Evolutionary conservation across 2,888 invertebrate genomes (phyloP), one percentile per base, ranked within the genome.

Genomic region (Ormyrus thymus): DNA sequence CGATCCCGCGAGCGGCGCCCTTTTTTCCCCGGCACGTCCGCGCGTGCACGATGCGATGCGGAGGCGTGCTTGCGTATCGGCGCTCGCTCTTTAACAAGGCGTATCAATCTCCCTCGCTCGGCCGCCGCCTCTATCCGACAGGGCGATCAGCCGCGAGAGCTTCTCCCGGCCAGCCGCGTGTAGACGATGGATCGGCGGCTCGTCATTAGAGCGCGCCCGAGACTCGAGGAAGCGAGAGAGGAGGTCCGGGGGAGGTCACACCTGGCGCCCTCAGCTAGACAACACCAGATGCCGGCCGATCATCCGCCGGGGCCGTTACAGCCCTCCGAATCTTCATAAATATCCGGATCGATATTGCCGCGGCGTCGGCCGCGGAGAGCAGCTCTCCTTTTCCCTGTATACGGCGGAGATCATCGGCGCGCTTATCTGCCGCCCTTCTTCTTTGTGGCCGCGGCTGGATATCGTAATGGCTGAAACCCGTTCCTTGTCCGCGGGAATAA

Each of bases 261-360:
- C 84, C 86, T 86, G 86, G 85, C 84, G 83, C 87, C 86, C 83
- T 85, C 84, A 85, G 86, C 86, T 59, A 72, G 55, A 65, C 56
- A 62, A 84, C 68, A 85, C 83, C 87, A 87, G 87, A 87, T 87
- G 87, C 84, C 84, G 85, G 45, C 45, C 46, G 83, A 86, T 86
- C 85, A 84, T 84, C 84, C 15, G 29, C 6, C 58, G 53, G 62
- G 29, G 46, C 82, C 82, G 83, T 84, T 82, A 82, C 84, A 85
- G 51, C 64, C 83, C 85, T 82, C 86, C 86, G 81, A 88, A 88
- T 88, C 87, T 87, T 87, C 85, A 86, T 87, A 87, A 87, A 87
- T 87, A 86, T 86, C 86, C 85, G 82, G 75, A 82, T 83, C 82
- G 83, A 83, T 84, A 82, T 83, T 81, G 76, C 80, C 59, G 59